phyloP scores from a whole-genome alignment of 2,888 invertebrate genomes.

The Archips xylosteana region DNA sequence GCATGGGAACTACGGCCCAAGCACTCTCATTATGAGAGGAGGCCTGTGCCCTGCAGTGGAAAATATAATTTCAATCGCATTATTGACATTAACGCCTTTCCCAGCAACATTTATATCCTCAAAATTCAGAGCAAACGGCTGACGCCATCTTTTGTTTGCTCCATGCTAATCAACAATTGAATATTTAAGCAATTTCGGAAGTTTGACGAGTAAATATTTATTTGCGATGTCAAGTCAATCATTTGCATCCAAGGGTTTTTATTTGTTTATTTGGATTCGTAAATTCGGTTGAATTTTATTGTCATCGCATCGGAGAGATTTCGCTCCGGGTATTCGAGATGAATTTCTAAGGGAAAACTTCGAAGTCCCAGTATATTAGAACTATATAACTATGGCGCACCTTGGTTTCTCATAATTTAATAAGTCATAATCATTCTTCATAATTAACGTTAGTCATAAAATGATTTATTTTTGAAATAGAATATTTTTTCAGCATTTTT shows the following conservation, averaged over 20 bases:
- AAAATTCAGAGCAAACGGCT: constrained; percentile 13
- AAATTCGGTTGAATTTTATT: constrained; percentile 9
- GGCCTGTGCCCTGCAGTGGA: no score
- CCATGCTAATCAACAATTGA: constrained; percentile 50
- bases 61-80: background rate
- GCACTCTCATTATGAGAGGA: no score
- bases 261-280: constrained; percentile 25
- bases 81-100: background rate
- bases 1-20: no score
- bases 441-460: no score
- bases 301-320: background rate
- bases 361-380: no score
- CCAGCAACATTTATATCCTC: background rate
- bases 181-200: constrained; percentile 47
- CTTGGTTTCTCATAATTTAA: no score
- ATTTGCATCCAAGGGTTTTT: constrained; percentile 25
- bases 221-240: constrained; percentile 41
- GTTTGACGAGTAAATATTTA: constrained; percentile 41
- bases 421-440: no score
- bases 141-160: constrained; percentile 47
- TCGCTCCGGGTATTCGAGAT: background rate
- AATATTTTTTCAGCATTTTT: no score
- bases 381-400: no score
- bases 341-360: no score
- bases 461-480: no score